A percentile compares a stretch with the other conserved stretches of the same genome.
These are phyloP conservation scores for Drymonia ruficornis DNA, from an alignment of 2,888 invertebrate genomes.

Conservation along the genomic window DNA sequence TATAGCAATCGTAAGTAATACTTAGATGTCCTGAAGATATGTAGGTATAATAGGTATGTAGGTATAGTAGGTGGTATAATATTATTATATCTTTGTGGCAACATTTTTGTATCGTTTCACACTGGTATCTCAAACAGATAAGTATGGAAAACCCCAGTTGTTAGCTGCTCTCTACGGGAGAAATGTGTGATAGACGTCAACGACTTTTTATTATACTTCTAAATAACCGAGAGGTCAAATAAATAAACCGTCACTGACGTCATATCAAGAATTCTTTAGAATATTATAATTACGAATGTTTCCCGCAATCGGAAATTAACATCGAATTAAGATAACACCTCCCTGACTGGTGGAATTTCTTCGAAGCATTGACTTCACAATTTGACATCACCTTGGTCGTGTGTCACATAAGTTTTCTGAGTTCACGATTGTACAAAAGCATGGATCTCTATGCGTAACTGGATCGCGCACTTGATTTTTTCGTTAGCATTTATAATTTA, in stretches of 20 bases:
- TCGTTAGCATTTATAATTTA: too few relatives aligned
- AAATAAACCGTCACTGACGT: background rate
- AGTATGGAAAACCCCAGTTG: too few relatives aligned
- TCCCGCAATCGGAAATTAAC: constrained; percentile 23
- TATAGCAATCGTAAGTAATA: too few relatives aligned
- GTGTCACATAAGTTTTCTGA: constrained; percentile 23
- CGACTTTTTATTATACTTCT: background rate
- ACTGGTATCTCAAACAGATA: too few relatives aligned
- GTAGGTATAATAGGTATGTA: too few relatives aligned
- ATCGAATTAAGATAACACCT: constrained; percentile 23
- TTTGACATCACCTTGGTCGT: constrained; percentile 38
- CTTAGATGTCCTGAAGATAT: too few relatives aligned
- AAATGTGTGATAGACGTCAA: constrained; percentile 3
- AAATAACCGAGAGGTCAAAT: constrained; percentile 2
- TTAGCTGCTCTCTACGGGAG: background rate
- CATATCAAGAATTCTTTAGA: constrained; percentile 3
- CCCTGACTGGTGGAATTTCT: constrained; percentile 26
- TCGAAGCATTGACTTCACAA: constrained; percentile 35
- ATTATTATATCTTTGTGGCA: too few relatives aligned
- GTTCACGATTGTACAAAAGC: constrained; percentile 13
- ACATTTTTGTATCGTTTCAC: too few relatives aligned
- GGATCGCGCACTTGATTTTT: too few relatives aligned
- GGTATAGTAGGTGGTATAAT: too few relatives aligned
- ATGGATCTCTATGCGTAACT: too few relatives aligned
- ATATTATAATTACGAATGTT: constrained; percentile 12